Base-by-base conservation (phyloP, 2,113 vertebrate species). In the Oryzias woworae region DNA sequence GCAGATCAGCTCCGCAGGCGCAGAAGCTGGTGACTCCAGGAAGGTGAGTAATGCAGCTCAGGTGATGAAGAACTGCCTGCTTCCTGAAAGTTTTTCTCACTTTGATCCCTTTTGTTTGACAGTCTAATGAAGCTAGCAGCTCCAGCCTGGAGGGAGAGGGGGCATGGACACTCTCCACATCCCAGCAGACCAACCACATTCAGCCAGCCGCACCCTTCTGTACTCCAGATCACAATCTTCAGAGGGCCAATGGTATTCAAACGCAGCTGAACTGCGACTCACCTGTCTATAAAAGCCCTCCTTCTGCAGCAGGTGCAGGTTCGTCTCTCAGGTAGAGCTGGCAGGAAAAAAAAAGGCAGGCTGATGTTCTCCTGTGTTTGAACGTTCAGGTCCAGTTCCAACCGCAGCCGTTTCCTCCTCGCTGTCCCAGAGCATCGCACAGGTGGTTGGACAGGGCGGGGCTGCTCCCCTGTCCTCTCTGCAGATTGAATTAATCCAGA, bases 401-500 rank as follows among this genome's bases (percentile, higher is more conserved):
- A 70, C 88, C 5, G 71, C 88, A 15, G 90, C 91, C 55, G 87
- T 93, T 52, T 93, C 93, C 36, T 94, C 87, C 59, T 92, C 94
- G 0, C 80, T 95, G 3, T 94, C 95, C 62, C 94, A 95, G 81
- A 94, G 93, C 90, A 94, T 94, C 43, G 92, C 71, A 0, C 92
- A 95, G 57, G 89, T 91, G 17, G 87, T 93, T 16, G 93, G 87
- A 46, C 94, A 85, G n/a, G 92, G 85, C 43, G 91, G 86, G n/a
- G 94, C 84, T 28, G 92, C 93, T 62, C 96, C 96, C 1, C 81
- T 98, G 83, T 94, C 94, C 57, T 93, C 95, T 7, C 73, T 97
- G 78, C 96, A 98, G 85, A 95, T 97, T 80, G 93, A 88, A 80
- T 97, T 98, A 85, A 96, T 99, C 85, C 95, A 93, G 83, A 96